These are phyloP conservation scores for Tuberolachnus salignus DNA, from an alignment of 2,888 invertebrate genomes.

Conservation along the genomic window DNA sequence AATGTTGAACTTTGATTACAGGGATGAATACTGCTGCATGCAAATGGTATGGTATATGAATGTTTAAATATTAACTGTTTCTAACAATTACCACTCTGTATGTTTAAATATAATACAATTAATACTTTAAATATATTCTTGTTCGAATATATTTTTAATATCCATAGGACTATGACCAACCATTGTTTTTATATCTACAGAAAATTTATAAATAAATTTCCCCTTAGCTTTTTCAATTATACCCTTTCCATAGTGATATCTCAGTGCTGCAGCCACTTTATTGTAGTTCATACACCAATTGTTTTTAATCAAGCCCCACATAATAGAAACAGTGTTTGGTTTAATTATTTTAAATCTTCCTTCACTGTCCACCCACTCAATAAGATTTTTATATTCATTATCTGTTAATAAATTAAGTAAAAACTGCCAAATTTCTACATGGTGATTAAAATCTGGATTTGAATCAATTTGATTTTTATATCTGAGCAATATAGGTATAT, in stretches of 20 bases:
- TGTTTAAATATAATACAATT: no score
- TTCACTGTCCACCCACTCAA: conserved; percentile 39
- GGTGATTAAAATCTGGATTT: conserved; percentile 2
- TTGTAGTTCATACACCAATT: conserved; percentile 42
- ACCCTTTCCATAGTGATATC: conserved; percentile 51
- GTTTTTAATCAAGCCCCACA: conserved; percentile 47
- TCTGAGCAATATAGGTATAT: conserved; percentile 2
- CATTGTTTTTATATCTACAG: conserved; percentile 28
- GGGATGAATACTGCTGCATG: no score
- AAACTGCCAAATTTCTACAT: conserved; percentile 46
- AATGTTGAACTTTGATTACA: no score
- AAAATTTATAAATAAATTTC: conserved; percentile 40
- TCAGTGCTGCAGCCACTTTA: conserved; percentile 49
- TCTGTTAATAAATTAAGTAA: conserved; percentile 41
- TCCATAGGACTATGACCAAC: conserved; percentile 49
- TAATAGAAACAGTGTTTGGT: conserved; percentile 37
- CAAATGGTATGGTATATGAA: no score
- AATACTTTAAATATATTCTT: not conserved
- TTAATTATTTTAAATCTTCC: conserved; percentile 38
- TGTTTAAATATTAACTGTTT: no score
- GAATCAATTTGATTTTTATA: conserved; percentile 37
- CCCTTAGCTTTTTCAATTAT: conserved; percentile 35
- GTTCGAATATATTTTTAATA: conserved; percentile 38
- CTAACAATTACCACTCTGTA: no score
- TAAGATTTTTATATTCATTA: conserved; percentile 25